phyloP scores from a whole-genome alignment of 2,797 vertebrate species.

The Microchirus variegatus region DNA sequence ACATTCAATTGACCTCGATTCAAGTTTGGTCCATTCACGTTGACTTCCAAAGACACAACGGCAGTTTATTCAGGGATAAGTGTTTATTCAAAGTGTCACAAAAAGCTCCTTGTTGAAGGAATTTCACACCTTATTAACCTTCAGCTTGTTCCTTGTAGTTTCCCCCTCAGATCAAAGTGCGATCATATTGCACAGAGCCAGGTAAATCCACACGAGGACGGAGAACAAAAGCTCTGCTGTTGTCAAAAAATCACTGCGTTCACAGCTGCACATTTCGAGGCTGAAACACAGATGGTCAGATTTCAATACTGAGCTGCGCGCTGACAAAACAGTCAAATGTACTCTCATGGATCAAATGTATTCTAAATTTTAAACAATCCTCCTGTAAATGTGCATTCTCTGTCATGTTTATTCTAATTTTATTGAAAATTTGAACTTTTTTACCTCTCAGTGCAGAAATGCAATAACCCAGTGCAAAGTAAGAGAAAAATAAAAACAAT shows the following conservation, averaged over 20 bases:
- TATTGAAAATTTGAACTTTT: too few species aligned
- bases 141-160: constrained; percentile 53
- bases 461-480: too few species aligned
- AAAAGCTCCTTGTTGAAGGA: constrained; percentile 43
- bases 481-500: too few species aligned
- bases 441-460: too few species aligned
- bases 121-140: constrained; percentile 66
- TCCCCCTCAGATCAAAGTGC: constrained; percentile 37
- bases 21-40: constrained; percentile 1
- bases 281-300: background rate
- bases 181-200: constrained; percentile 61
- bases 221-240: constrained; percentile 40
- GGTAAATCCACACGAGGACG: constrained; percentile 47
- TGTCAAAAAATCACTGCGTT: constrained; percentile 17
- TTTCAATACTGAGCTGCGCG: too few species aligned
- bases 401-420: too few species aligned
- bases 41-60: constrained; percentile 24
- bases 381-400: too few species aligned
- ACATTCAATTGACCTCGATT: constrained; percentile 12
- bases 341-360: too few species aligned
- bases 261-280: constrained; percentile 7
- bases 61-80: constrained; percentile 16
- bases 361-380: too few species aligned
- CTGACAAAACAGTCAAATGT: too few species aligned
- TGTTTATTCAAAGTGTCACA: constrained; percentile 42